Evolutionary conservation across 2,888 invertebrate species (phyloP), one percentile per base, ranked within the genome.

Genomic region (Temnothorax ravouxi): DNA sequence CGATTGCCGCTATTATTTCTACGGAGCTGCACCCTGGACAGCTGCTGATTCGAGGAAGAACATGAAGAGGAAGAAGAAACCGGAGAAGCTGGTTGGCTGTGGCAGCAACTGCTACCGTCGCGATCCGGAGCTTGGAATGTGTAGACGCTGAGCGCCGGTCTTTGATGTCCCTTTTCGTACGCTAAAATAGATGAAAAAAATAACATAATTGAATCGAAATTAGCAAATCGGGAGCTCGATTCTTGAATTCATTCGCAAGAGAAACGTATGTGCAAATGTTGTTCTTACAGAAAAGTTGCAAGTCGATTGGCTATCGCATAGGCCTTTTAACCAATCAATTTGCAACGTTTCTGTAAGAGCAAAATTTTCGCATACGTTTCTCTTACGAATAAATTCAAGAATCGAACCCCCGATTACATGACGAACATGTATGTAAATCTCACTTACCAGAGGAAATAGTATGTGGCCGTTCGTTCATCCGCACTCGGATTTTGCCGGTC

Each of bases 141-240:
- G 95, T 98, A 98, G 50, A 97, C 98, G 87, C 98, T 97, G 50
- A 99, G 95, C 1, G 98, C 97, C 21, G 99, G 97, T 85, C 99
- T 96, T 87, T 97, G 97, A 95, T 98, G 98, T 0, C 97, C 97
- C 92, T 97, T 97, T 95, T 98, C 98, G 93, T 98, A 98, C 11
- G 97, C 98, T 97, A 93, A 25, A 94, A 93, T 74, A 87, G 6
- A 85, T 84, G 81, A 83, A 74, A 80, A 83, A 71, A 41, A 21
- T 29, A 18, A 25, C 2, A 61, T 29, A 11, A 29, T 25, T 56
- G 4, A 64, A 52, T 29, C 34, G n/a, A 3, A 61, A 13, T 64
- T 29, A 0, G 4, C 8, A 0, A 76, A 67, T 21, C 8, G 25
- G 3, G 29, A 3, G 29, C 29, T 29, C 29, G 29, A 29, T 29